Base-by-base conservation (phyloP, 1,140 invertebrate species). In the Theocolax elegans region DNA sequence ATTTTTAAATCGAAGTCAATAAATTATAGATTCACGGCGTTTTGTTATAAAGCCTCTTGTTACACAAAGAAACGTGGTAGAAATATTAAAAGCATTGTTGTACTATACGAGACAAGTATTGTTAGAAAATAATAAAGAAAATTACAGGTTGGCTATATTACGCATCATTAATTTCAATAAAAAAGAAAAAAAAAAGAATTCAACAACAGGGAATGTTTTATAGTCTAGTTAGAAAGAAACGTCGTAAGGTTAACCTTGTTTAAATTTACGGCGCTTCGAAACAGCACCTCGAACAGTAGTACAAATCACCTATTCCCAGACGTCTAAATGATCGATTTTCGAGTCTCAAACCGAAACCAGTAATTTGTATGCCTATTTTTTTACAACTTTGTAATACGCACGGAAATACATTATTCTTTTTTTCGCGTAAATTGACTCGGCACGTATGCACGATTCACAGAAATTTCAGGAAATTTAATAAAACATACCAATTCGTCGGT, bases 281-380 rank as follows among this genome's bases (percentile, higher is more conserved):
- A 53, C 40, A 53, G 48, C 48, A 17, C 48, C n/a, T 51, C 15
- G 29, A 64, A 40, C 48, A 53, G 48, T 64, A 51, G 31, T 64
- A 53, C 62, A 64, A 64, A 64, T 64, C 49, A 53, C 19, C 15
- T 27, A 27, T 53, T 64, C 27, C 31, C 62, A 46, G 48, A 40
- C 62, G 31, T 35, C 19, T 40, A 25, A 53, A 40, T 64, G 62
- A 64, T 64, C 48, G 48, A 64, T 35, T 51, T 46, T 49, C 44
- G 29, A 48, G 46, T 40, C 9, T 35, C 31, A 35, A 3, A 19
- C 19, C 31, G 25, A 9, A 38, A 23, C 38, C n/a, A n/a, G n/a
- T n/a, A n/a, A n/a, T n/a, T n/a, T n/a, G n/a, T n/a, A n/a, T n/a
- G n/a, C n/a, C n/a, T n/a, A n/a, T n/a, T n/a, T n/a, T n/a, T n/a